phyloP scores from a whole-genome alignment of 35 echinoderm and acorn worm genomes.

The Apostichopus parvimensis region DNA sequence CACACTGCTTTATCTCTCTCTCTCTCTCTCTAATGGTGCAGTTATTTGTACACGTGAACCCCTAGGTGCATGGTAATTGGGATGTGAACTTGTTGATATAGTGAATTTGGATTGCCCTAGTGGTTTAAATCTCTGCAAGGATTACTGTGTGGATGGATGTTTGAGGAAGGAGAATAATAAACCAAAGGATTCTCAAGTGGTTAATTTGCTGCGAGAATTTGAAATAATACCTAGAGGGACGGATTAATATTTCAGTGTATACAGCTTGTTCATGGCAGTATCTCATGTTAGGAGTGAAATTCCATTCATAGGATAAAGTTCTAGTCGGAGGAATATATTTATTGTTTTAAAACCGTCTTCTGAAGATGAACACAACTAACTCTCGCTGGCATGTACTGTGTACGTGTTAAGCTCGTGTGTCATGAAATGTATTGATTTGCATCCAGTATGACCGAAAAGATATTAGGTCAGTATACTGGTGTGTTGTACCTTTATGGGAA shows the following conservation, averaged over 20 bases:
- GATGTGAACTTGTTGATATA: conserved; percentile 45
- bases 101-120: not conserved
- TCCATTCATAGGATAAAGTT: too few species aligned
- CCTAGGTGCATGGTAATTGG: conserved; percentile 12
- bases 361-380: not conserved
- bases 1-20: too few species aligned
- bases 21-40: not conserved
- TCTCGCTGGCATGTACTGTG: too few species aligned
- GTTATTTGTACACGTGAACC: conserved; percentile 2
- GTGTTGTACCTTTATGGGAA: too few species aligned
- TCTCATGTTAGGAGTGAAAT: too few species aligned
- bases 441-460: too few species aligned
- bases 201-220: not conserved
- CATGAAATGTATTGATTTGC: too few species aligned
- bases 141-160: conserved; percentile 1
- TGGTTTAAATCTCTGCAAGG: not conserved
- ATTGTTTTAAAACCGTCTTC: not conserved
- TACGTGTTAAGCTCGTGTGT: too few species aligned
- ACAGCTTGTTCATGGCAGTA: not conserved
- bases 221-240: not conserved
- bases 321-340: not conserved
- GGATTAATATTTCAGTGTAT: not conserved
- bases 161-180: not conserved
- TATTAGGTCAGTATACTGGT: too few species aligned
- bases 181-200: conserved; percentile 7